Percentiles rank a stretch among this genome's conserved stretches.
These are phyloP conservation scores for Athetis lepigone DNA, from an alignment of 2,888 invertebrate genomes.

Conservation along the genomic window DNA sequence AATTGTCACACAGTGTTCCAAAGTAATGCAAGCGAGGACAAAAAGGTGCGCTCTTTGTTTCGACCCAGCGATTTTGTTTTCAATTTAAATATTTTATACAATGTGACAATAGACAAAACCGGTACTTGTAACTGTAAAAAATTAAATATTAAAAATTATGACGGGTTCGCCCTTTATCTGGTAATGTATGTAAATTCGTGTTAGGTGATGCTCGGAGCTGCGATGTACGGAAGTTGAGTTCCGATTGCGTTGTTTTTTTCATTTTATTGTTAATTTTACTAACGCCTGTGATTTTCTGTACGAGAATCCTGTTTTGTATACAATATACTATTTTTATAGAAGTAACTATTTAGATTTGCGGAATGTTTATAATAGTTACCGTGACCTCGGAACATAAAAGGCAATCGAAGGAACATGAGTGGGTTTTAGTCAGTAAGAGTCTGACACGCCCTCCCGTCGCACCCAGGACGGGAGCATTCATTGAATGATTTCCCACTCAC, in stretches of 20 bases:
- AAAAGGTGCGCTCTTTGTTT: constrained; percentile 87
- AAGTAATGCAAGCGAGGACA: constrained; percentile 71
- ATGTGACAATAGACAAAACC: constrained; percentile 88
- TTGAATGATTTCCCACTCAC: too few species aligned
- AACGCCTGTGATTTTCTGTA: not conserved
- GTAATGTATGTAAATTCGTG: constrained; percentile 86
- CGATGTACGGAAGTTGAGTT: constrained; percentile 70
- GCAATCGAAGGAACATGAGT: too few species aligned
- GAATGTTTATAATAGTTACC: too few species aligned
- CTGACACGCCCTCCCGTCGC: too few species aligned
- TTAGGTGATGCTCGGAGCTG: constrained; percentile 67
- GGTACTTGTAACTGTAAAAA: constrained; percentile 90
- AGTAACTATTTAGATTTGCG: too few species aligned
- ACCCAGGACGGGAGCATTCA: too few species aligned
- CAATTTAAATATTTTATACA: constrained; percentile 89
- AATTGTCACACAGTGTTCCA: constrained; percentile 63
- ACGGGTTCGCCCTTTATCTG: constrained; percentile 79
- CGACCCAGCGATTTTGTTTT: constrained; percentile 86
- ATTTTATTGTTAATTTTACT: constrained; percentile 2
- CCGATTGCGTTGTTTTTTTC: constrained; percentile 64
- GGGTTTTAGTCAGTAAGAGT: too few species aligned
- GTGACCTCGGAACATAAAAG: too few species aligned
- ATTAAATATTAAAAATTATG: constrained; percentile 90
- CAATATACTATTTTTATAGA: too few species aligned
- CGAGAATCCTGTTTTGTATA: constrained; percentile 59